Conservation (phyloP, 2,113 vertebrate species). For the Neoarius graeffei region DNA sequence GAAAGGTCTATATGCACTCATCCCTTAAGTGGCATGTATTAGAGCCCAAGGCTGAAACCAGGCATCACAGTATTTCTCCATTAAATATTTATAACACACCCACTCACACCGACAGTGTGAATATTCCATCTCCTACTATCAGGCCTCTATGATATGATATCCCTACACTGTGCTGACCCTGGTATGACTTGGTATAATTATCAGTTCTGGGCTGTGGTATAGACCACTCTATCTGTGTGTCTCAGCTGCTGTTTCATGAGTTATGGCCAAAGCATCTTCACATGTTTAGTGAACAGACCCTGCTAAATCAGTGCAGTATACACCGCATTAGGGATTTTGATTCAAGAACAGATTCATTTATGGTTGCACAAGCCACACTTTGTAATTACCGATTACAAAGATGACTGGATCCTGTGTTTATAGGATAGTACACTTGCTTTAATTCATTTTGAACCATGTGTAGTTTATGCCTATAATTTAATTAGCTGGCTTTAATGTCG, state of each 20-base stretch:
- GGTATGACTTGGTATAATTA: constrained; percentile 44
- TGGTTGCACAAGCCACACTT: not conserved
- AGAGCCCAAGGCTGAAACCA: constrained; percentile 55
- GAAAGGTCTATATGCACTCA: constrained; percentile 56
- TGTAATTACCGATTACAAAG: not conserved
- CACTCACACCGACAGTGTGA: constrained; percentile 44
- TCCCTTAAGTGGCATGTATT: constrained; percentile 56
- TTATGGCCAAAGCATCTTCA: not conserved
- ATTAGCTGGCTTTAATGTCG: constrained; percentile 2
- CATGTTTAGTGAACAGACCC: constrained; percentile 19
- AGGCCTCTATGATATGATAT: constrained; percentile 41
- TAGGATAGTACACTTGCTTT: not conserved
- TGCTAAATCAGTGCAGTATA: constrained; percentile 38
- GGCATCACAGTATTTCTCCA: constrained; percentile 53
- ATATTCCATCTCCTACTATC: constrained; percentile 52
- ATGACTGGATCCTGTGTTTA: not conserved
- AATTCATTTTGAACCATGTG: not conserved
- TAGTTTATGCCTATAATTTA: not conserved
- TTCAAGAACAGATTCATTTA: not conserved
- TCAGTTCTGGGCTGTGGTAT: constrained; percentile 27
- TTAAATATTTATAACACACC: constrained; percentile 57
- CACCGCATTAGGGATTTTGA: not conserved
- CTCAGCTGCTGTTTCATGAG: constrained; percentile 30
- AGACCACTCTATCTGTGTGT: constrained; percentile 28
- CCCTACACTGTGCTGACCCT: constrained; percentile 39